These are phyloP conservation scores for Ivindomyrus marchei DNA, from an alignment of 2,113 vertebrate genomes.

Conservation along the genomic window DNA sequence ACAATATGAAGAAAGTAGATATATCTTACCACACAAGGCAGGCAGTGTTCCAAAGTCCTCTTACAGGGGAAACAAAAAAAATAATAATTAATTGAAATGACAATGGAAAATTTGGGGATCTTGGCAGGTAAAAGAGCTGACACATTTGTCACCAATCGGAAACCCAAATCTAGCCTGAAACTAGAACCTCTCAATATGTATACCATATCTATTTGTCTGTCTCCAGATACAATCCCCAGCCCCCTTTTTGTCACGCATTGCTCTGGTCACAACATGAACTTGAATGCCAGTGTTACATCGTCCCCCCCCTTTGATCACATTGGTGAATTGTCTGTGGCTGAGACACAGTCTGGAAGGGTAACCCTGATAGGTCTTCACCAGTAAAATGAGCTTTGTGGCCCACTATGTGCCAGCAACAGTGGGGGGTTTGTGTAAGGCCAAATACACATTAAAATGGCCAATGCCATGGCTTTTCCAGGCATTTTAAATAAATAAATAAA, in stretches of 20 bases:
- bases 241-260: constrained; percentile 31
- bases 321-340: constrained; percentile 61
- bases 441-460: constrained; percentile 61
- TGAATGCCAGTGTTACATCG: constrained; percentile 59
- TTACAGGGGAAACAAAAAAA: constrained; percentile 1
- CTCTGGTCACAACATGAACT: constrained; percentile 50
- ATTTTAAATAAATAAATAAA: constrained; percentile 10
- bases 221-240: constrained; percentile 27
- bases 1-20: constrained; percentile 50
- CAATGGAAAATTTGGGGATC: constrained; percentile 43
- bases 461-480: constrained; percentile 47
- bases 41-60: constrained; percentile 22
- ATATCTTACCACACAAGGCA: constrained; percentile 48
- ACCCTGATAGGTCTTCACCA: constrained; percentile 51
- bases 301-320: constrained; percentile 72
- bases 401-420: constrained; percentile 68
- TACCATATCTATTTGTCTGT: constrained; percentile 46
- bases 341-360: constrained; percentile 56
- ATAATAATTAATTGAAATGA: constrained; percentile 17
- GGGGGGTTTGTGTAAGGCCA: constrained; percentile 68
- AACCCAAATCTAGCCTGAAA: constrained; percentile 47
- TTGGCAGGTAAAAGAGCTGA: constrained; percentile 36
- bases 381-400: constrained; percentile 69
- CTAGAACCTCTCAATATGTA: constrained; percentile 47
- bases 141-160: constrained; percentile 53